These are phyloP conservation scores for Austrofundulus limnaeus DNA, from an alignment of 2,113 vertebrate species.

Conservation along the genomic window DNA sequence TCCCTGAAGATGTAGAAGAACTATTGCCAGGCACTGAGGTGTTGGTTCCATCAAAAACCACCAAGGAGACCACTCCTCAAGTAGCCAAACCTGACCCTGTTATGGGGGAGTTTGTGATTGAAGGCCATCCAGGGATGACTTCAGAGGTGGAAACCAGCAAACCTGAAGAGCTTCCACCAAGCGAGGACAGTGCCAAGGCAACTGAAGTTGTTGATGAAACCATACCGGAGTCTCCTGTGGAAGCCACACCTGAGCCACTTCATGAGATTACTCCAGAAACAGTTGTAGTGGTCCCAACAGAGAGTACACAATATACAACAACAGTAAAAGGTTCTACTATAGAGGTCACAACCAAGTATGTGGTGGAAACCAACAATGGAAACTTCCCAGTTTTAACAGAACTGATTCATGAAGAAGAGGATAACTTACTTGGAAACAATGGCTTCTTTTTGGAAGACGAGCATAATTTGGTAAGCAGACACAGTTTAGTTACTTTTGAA, in stretches of 20 bases:
- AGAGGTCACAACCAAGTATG: constrained; percentile 19
- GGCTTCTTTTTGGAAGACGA: constrained; percentile 45
- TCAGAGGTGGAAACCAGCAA: neutral
- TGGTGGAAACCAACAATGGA: constrained; percentile 66
- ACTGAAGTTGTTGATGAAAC: constrained; percentile 2
- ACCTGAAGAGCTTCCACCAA: neutral
- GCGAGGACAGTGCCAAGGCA: neutral
- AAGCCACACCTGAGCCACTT: neutral
- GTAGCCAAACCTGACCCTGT: neutral
- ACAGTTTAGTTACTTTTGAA: neutral
- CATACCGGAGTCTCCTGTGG: constrained; percentile 14
- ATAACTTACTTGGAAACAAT: constrained; percentile 42
- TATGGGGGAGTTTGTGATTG: constrained; percentile 5
- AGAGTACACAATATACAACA: constrained; percentile 44
- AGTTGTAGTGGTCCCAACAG: constrained; percentile 35
- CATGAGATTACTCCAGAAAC: constrained; percentile 17
- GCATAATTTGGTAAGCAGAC: constrained; percentile 55
- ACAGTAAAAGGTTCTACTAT: constrained; percentile 15
- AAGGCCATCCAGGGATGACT: neutral
- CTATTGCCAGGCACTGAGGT: constrained; percentile 2
- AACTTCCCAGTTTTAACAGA: constrained; percentile 51
- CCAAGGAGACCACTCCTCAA: neutral
- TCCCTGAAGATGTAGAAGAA: constrained; percentile 37
- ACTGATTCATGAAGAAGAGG: neutral
- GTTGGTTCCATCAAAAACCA: constrained; percentile 5